These are phyloP conservation scores for Ethmia dodecea DNA, from an alignment of 2,888 invertebrate species.

Conservation along the genomic window DNA sequence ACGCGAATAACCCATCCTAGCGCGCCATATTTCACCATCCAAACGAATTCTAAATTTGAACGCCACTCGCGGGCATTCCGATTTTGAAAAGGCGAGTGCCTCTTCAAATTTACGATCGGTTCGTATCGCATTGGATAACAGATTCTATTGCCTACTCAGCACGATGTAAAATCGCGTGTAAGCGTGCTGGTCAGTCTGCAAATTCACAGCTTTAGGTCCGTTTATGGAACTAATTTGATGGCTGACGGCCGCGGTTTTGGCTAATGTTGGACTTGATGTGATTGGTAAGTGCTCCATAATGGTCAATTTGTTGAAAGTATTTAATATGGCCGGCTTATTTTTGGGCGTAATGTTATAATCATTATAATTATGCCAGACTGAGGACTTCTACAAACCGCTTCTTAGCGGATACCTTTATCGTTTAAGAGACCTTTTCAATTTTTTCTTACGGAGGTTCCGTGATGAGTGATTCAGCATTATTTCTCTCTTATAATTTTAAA, in stretches of 20 bases:
- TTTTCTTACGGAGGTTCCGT: too few relatives aligned
- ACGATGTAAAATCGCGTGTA: conserved; percentile 25
- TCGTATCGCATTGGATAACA: conserved; percentile 25
- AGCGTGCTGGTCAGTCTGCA: conserved; percentile 15
- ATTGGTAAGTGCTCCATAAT: too few relatives aligned
- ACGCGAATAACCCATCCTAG: conserved; percentile 12
- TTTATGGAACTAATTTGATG: conserved; percentile 38
- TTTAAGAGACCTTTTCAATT: too few relatives aligned
- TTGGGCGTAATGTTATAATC: too few relatives aligned
- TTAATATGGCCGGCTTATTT: too few relatives aligned
- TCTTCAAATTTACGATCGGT: conserved; percentile 49
- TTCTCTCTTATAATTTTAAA: too few relatives aligned
- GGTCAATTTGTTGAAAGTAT: too few relatives aligned
- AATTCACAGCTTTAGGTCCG: conserved; percentile 20
- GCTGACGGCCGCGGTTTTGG: conserved; percentile 26
- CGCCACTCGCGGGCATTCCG: conserved; percentile 44
- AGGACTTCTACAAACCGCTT: too few relatives aligned
- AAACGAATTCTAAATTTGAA: conserved; percentile 53
- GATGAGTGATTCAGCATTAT: too few relatives aligned
- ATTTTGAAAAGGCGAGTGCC: conserved; percentile 55
- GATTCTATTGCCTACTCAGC: conserved; percentile 24
- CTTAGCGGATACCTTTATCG: too few relatives aligned
- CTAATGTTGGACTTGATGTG: conserved; percentile 14
- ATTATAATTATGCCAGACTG: too few relatives aligned
- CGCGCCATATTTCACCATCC: conserved; percentile 38